phyloP scores from a whole-genome alignment of 2,113 vertebrate species.

The Pelobates fuscus region DNA sequence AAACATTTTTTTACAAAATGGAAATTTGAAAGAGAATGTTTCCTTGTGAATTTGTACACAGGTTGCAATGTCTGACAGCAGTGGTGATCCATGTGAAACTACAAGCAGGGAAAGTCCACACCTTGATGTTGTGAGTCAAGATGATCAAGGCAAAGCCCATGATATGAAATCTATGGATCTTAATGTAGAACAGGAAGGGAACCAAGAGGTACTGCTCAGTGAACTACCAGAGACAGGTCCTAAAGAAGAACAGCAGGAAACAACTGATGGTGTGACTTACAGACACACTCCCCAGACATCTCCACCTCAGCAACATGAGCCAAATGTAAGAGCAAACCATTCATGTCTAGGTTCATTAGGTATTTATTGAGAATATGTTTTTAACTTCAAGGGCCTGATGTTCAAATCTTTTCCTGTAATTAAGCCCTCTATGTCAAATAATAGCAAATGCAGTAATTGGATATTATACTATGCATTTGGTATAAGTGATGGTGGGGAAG shows the following conservation, averaged over 20 bases:
- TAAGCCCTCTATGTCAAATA: too few species aligned
- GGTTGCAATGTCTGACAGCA: not conserved
- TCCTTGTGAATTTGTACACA: too few species aligned
- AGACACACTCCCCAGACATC: not conserved
- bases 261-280: not conserved
- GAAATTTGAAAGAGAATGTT: too few species aligned
- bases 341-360: too few species aligned
- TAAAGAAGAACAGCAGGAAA: not conserved
- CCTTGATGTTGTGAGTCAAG: not conserved
- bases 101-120: not conserved
- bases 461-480: too few species aligned
- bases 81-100: not conserved
- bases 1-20: too few species aligned
- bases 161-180: not conserved
- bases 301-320: not conserved
- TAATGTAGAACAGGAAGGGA: not conserved
- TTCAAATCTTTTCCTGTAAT: too few species aligned
- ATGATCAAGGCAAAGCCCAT: not conserved
- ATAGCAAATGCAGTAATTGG: too few species aligned
- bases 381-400: too few species aligned
- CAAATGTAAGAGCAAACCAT: conserved; percentile 2
- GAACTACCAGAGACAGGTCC: not conserved
- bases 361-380: too few species aligned
- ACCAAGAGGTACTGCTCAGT: not conserved
- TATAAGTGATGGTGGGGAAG: too few species aligned